Conservation (phyloP, 2,113 vertebrate species). For the Carollia perspicillata region DNA sequence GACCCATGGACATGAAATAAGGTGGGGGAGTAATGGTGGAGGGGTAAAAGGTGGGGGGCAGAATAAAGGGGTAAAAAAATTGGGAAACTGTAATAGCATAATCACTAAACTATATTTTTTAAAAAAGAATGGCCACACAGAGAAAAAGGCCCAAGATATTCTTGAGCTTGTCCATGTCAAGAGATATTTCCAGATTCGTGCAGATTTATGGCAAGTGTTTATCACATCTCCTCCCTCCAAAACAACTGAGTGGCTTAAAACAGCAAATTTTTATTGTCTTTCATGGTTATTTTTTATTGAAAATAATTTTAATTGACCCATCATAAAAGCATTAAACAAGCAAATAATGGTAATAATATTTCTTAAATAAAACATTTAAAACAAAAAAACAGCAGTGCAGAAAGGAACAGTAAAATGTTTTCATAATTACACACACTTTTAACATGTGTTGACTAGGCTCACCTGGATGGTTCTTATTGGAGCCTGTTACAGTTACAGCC, state of each 20-base stretch:
- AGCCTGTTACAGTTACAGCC: not conserved
- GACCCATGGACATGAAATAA: no score
- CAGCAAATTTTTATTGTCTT: not conserved
- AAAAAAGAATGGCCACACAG: no score
- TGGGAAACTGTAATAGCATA: no score
- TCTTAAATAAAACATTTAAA: conserved; percentile 58
- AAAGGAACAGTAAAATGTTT: conserved; percentile 50
- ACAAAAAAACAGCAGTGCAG: not conserved
- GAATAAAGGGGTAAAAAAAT: no score
- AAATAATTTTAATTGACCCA: conserved; percentile 39
- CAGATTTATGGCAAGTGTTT: not conserved
- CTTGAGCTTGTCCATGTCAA: not conserved
- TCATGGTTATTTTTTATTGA: not conserved
- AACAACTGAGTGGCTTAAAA: not conserved
- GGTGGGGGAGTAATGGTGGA: no score
- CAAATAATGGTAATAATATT: conserved; percentile 42
- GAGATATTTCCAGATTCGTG: not conserved
- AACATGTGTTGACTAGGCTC: not conserved
- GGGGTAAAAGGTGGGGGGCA: no score
- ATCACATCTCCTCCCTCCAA: not conserved
- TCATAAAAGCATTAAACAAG: conserved; percentile 17
- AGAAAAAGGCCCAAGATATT: not conserved
- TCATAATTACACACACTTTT: conserved; percentile 2
- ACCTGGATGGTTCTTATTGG: not conserved
- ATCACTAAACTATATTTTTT: no score